Evolutionary conservation across 2,113 vertebrate species (phyloP).

Genomic region (Coptodon rendalli): DNA sequence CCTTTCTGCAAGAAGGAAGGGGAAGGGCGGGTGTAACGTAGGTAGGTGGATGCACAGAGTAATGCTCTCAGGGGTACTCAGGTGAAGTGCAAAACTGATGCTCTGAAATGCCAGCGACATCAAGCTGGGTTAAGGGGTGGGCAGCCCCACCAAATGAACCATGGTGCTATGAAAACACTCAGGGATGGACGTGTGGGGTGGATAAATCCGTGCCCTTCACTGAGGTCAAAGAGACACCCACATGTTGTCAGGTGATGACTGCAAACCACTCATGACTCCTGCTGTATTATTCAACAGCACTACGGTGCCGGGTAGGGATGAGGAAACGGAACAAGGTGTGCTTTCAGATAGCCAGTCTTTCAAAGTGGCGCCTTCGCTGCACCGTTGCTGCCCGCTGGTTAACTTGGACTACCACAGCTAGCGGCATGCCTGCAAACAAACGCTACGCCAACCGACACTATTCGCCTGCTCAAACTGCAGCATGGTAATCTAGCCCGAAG

Average conservation of each 20-base stretch:
- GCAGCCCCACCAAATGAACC: background rate
- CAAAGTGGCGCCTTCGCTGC: background rate
- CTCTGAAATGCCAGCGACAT: background rate
- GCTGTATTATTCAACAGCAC: background rate
- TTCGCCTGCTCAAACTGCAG: background rate
- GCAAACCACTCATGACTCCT: background rate
- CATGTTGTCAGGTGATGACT: constrained; percentile 30
- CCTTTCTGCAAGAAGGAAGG: background rate
- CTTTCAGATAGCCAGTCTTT: background rate
- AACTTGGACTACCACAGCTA: background rate
- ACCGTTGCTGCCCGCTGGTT: background rate
- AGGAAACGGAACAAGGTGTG: background rate
- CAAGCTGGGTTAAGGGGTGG: background rate
- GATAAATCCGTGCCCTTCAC: constrained; percentile 31
- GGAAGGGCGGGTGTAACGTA: background rate
- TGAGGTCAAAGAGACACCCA: constrained; percentile 40
- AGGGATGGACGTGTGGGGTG: background rate
- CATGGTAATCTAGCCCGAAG: background rate
- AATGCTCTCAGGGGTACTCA: background rate
- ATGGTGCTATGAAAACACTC: background rate
- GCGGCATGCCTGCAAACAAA: background rate
- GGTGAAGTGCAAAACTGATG: background rate
- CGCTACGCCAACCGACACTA: background rate
- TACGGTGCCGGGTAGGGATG: background rate
- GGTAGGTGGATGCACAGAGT: background rate